Conservation (phyloP, 1,140 invertebrate species). For the Panonychus citri region DNA sequence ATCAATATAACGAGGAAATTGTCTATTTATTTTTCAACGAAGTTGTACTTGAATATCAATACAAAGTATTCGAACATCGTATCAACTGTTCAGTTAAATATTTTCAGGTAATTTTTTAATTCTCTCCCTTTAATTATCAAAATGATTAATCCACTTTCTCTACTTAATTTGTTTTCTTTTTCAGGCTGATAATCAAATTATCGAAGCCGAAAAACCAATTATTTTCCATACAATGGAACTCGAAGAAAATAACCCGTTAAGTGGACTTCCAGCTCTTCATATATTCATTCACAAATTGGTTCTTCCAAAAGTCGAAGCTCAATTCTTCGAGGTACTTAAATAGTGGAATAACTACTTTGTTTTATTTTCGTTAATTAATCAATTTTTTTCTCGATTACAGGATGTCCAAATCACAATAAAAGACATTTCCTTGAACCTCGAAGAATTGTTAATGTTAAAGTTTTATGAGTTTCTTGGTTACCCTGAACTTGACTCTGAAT, state of each 20-base stretch:
- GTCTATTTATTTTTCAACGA: constrained; percentile 49
- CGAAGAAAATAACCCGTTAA: constrained; percentile 18
- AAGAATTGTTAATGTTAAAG: constrained; percentile 66
- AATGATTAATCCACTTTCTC: not conserved
- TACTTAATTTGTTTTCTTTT: constrained; percentile 14
- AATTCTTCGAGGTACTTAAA: constrained; percentile 37
- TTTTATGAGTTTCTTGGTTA: constrained; percentile 40
- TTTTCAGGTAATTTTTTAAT: constrained; percentile 40
- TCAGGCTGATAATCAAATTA: constrained; percentile 56
- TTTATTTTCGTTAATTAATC: not conserved
- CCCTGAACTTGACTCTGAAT: constrained; percentile 27
- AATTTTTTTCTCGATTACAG: constrained; percentile 22
- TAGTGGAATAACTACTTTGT: not conserved
- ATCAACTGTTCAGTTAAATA: constrained; percentile 47
- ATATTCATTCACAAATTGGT: constrained; percentile 29
- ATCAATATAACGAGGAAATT: constrained; percentile 56
- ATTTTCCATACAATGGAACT: constrained; percentile 40
- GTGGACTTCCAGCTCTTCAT: constrained; percentile 23
- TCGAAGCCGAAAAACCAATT: constrained; percentile 56
- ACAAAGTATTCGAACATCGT: constrained; percentile 30
- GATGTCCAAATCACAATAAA: constrained; percentile 57
- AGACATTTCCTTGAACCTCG: constrained; percentile 57
- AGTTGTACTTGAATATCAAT: constrained; percentile 39
- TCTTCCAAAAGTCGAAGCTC: constrained; percentile 44
- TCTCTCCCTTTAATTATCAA: too few relatives aligned